These are phyloP conservation scores for Napeogenes inachia DNA, from an alignment of 2,888 invertebrate genomes.

Conservation along the genomic window DNA sequence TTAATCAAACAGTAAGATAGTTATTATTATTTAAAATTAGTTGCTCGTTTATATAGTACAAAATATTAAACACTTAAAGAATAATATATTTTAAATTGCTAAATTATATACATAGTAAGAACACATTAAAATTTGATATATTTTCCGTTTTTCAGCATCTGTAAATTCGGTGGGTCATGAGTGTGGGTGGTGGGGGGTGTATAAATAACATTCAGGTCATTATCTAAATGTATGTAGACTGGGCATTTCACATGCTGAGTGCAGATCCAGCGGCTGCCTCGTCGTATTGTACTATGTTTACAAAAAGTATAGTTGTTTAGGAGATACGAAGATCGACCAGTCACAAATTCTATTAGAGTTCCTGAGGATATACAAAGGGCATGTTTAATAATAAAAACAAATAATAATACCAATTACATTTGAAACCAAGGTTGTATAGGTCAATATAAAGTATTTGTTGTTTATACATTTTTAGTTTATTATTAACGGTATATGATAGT, in stretches of 20 bases:
- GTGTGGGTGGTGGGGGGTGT: constrained; percentile 12
- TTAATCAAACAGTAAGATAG: too few species aligned
- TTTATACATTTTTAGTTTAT: too few species aligned
- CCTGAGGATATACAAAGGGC: constrained; percentile 23
- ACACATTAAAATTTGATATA: constrained; percentile 9
- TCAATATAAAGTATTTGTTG: too few species aligned
- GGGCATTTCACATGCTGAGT: constrained; percentile 33
- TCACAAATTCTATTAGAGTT: constrained; percentile 25
- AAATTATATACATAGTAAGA: too few species aligned
- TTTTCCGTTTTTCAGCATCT: constrained; percentile 14
- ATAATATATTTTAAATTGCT: too few species aligned
- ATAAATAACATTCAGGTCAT: constrained; percentile 25
- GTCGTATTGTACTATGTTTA: constrained; percentile 23
- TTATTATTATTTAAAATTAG: too few species aligned
- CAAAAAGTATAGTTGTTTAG: constrained; percentile 32
- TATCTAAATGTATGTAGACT: constrained; percentile 35
- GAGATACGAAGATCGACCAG: constrained; percentile 27
- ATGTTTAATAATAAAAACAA: too few species aligned
- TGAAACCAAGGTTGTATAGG: too few species aligned
- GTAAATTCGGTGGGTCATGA: constrained; percentile 23
- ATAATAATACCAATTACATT: too few species aligned
- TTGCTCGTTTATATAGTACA: too few species aligned
- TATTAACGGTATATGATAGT: too few species aligned
- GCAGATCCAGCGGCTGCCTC: constrained; percentile 35
- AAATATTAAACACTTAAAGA: too few species aligned